Percentiles rank a stretch among this genome's conserved stretches.
Conservation (phyloP, 2,797 vertebrate species). For the Poecilia gillii region DNA sequence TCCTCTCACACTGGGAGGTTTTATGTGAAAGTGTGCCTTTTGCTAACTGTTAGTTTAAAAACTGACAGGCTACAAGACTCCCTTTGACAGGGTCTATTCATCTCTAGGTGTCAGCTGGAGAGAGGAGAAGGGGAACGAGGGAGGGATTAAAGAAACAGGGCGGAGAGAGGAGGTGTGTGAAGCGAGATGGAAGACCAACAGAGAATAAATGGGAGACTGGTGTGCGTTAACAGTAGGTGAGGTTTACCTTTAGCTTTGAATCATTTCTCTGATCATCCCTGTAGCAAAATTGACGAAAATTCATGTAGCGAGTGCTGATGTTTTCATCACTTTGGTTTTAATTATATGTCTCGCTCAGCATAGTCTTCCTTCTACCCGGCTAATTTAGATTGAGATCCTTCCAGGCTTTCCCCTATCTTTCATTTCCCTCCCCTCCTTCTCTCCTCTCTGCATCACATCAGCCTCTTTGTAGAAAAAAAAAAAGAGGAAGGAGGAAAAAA, state of each 20-base stretch:
- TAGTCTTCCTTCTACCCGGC: constrained; percentile 79
- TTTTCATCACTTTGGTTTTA: constrained; percentile 81
- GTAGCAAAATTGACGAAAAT: constrained; percentile 59
- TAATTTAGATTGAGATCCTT: constrained; percentile 87
- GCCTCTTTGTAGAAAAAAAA: constrained; percentile 79
- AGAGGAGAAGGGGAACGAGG: constrained; percentile 48
- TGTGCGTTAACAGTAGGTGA: constrained; percentile 38
- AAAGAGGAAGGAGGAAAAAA: constrained; percentile 40
- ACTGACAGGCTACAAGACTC: constrained; percentile 83
- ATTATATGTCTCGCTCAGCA: constrained; percentile 82
- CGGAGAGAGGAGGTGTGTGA: constrained; percentile 37
- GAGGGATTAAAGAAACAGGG: constrained; percentile 45
- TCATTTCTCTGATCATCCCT: constrained; percentile 55
- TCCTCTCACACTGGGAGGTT: constrained; percentile 64
- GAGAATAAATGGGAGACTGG: constrained; percentile 39
- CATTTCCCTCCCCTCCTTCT: constrained; percentile 80
- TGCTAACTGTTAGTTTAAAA: constrained; percentile 79
- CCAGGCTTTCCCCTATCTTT: constrained; percentile 83
- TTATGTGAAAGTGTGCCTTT: constrained; percentile 72
- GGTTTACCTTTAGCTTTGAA: constrained; percentile 68
- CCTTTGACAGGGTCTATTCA: constrained; percentile 79
- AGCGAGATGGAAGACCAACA: constrained; percentile 29
- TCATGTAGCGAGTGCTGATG: constrained; percentile 72
- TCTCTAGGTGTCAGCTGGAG: constrained; percentile 71
- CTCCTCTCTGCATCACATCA: constrained; percentile 83